These are phyloP conservation scores for Coluber constrictor DNA, from an alignment of 2,797 vertebrate genomes.

Conservation along the genomic window DNA sequence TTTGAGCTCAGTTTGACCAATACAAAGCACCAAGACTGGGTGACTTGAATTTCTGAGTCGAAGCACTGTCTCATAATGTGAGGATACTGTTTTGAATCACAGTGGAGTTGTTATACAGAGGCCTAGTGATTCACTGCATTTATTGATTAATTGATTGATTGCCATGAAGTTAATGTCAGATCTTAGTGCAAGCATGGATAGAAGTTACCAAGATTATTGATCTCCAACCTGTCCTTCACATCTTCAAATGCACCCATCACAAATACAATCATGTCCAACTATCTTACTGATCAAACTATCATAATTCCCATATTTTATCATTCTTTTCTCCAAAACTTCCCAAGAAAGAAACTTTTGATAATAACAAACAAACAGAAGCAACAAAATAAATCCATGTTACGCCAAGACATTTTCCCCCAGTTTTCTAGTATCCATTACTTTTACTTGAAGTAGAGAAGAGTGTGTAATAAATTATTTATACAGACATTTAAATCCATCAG, in stretches of 20 bases:
- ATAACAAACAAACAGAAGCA: not conserved
- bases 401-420: not conserved
- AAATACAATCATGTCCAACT: not conserved
- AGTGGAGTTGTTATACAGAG: not conserved
- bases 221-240: not conserved
- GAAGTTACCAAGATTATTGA: not conserved
- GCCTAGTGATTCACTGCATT: not conserved
- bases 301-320: not conserved
- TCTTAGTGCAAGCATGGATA: not conserved
- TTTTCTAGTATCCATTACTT: conserved; percentile 48
- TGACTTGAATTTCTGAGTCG: not conserved
- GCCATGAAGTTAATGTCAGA: not conserved
- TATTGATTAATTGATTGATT: not conserved
- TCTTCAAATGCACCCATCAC: not conserved
- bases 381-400: conserved; percentile 17
- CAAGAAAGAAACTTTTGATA: not conserved
- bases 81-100: not conserved
- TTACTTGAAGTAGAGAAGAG: conserved; percentile 27
- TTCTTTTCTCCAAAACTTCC: not conserved
- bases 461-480: conserved; percentile 18
- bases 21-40: not conserved
- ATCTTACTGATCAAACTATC: not conserved
- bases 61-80: not conserved
- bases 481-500: conserved; percentile 30
- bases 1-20: not conserved